Evolutionary conservation across 2,888 invertebrate species (phyloP).

Genomic region (Drosophila helvetica): DNA sequence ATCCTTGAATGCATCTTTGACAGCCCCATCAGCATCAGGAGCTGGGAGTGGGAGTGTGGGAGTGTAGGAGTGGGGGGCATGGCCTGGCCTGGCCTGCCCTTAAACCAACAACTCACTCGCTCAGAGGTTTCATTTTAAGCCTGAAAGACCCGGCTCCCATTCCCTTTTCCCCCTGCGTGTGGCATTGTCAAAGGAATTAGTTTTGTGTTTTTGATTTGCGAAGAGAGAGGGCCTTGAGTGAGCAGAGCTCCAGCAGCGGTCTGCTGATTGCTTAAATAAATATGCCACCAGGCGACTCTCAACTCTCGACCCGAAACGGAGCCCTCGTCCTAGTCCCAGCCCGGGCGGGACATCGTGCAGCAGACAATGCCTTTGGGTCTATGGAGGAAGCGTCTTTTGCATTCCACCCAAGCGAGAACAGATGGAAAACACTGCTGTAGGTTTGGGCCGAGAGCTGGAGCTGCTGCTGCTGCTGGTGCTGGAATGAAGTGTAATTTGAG

Average conservation of each 20-base stretch:
- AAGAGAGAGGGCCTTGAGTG: conserved; percentile 43
- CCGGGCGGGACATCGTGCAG: conserved; percentile 55
- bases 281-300: conserved; percentile 52
- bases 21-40: conserved; percentile 52
- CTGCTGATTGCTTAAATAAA: conserved; percentile 76
- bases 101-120: conserved; percentile 40
- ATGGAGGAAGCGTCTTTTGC: conserved; percentile 46
- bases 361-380: conserved; percentile 69
- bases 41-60: not conserved
- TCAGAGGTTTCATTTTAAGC: conserved; percentile 11
- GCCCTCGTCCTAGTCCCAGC: no score
- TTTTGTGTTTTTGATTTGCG: conserved; percentile 78
- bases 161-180: conserved; percentile 50
- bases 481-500: conserved; percentile 63
- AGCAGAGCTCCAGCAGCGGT: conserved; percentile 58
- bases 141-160: conserved; percentile 13
- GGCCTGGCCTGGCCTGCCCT: conserved; percentile 4
- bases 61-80: no score
- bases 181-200: conserved; percentile 79
- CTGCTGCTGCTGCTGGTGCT: not conserved
- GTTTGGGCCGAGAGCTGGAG: conserved; percentile 1
- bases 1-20: conserved; percentile 80
- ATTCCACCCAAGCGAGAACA: conserved; percentile 42
- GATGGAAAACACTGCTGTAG: conserved; percentile 1
- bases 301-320: not conserved